Base-by-base conservation (phyloP, 2,113 vertebrate genomes). In the Spea bombifrons region DNA sequence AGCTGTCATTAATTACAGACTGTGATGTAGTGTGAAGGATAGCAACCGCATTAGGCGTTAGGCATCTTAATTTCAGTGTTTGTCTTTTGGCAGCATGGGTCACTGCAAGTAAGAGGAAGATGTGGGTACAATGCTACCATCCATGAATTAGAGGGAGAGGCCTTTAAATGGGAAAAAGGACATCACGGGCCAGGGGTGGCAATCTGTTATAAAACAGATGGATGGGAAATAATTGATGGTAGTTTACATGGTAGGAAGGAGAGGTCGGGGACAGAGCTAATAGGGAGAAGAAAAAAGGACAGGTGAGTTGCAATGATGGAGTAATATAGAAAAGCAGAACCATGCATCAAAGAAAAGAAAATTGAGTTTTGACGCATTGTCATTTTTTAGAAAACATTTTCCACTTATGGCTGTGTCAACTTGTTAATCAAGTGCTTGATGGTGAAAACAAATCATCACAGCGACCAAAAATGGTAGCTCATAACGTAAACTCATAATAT, bases 191-290 rank as follows among this genome's bases (percentile, higher is more conserved):
- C 63, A 48, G 9, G 44, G 66, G 49, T 48, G 52, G 64, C 76
- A 69, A 79, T 79, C 76, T 79, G 76, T 59, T 73, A 64, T 47
- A 13, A 71, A 72, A 66, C 76, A 79, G 69, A 73, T 79, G 76
- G 76, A 79, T 9, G 43, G 53, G 47, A 43, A 47, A 49, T 73
- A 72, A 72, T 79, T 73, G 71, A 79, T 79, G 70, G 16, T 44
- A 72, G 5, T 13, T 57, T 13, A 73, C 13, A 0, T 15, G 50
- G 13, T 17, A 45, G 15, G 63, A 79, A 79, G 61, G 69, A 48
- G 70, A 79, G 68, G 76, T 66, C 61, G 48, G 15, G 76, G 76
- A 72, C 57, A 57, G 49, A 48, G 61, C 50, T 79, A 79, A 79
- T 66, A 72, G 76, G 44, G 61, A 66, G 48, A 65, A 61, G 57